These are phyloP conservation scores for Epinotia brunnichana DNA, from an alignment of 2,888 invertebrate genomes.

Conservation along the genomic window DNA sequence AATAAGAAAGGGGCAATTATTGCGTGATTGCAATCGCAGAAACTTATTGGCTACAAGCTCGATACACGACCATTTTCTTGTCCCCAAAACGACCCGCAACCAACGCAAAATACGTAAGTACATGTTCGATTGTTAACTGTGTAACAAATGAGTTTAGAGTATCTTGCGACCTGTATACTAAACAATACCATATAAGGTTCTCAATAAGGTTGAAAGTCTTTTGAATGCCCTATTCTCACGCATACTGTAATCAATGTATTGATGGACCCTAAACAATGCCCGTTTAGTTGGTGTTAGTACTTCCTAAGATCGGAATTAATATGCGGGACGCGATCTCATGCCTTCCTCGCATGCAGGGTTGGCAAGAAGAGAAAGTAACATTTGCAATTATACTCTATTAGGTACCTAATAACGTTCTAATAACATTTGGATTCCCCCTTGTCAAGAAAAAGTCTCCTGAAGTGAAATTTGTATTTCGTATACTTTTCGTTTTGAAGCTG, in stretches of 20 bases:
- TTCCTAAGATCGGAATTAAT: conserved; percentile 44
- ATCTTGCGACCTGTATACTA: conserved; percentile 6
- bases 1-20: conserved; percentile 18
- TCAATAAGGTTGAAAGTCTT: not conserved
- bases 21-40: conserved; percentile 12
- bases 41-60: conserved; percentile 23
- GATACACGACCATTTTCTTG: conserved; percentile 30
- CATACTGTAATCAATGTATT: conserved; percentile 43
- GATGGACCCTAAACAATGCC: conserved; percentile 46
- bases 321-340: conserved; percentile 39
- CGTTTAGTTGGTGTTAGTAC: conserved; percentile 43
- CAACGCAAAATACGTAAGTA: conserved; percentile 31
- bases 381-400: not conserved
- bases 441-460: too few species aligned
- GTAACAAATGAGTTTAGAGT: conserved; percentile 40
- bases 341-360: conserved; percentile 31
- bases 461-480: too few species aligned
- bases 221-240: conserved; percentile 15
- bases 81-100: conserved; percentile 27
- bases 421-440: too few species aligned
- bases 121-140: conserved; percentile 42
- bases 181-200: not conserved
- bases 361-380: not conserved
- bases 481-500: too few species aligned
- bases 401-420: too few species aligned